Base-by-base conservation (phyloP, 2,797 vertebrate species). In the Enteromius fasciolatus region DNA sequence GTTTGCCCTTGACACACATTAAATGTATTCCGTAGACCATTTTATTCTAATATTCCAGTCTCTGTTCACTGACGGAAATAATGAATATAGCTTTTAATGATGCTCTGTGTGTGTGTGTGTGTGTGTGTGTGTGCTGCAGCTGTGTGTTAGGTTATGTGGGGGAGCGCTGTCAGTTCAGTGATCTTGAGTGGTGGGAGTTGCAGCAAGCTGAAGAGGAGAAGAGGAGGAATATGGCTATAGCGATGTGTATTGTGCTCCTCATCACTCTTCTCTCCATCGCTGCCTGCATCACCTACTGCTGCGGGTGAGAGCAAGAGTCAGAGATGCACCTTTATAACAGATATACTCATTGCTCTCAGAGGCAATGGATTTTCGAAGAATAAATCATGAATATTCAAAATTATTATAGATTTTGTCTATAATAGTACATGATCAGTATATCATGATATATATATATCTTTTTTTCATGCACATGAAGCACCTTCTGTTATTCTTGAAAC, bases 171-270 rank as follows among this genome's bases (percentile, higher is more conserved):
- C 96, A 98, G 91, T 96, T 96, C 93, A 96, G 92, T 3, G 97
- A 98, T 83, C 87, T 98, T 88, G 93, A 95, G 72, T 97, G 96
- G 96, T 96, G 96, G 97, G 96, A 97, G 9, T 93, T 96, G 82
- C 96, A 94, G 78, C 93, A 91, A 0, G 84, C 93, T 0, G 92
- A 95, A 84, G 86, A 90, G 4, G 90, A 94, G 76, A 96, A 94
- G 92, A 94, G 89, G 77, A 90, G 89, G 50, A 94, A 91, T 17
- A 44, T 95, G 81, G 88, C 92, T 11, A 93, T 95, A 0, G 90
- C 90, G 0, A 89, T 91, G 0, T 93, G 93, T 41, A 82, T 94
- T 23, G 85, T 91, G 15, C 80, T 88, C 20, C 87, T 96, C 0
- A 66, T 95, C 23, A 90, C 94, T 28, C 90, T 97, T 52, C 91